Conservation (phyloP, 64 coral and sea anemone genomes). For the Stylophora pistillata region DNA sequence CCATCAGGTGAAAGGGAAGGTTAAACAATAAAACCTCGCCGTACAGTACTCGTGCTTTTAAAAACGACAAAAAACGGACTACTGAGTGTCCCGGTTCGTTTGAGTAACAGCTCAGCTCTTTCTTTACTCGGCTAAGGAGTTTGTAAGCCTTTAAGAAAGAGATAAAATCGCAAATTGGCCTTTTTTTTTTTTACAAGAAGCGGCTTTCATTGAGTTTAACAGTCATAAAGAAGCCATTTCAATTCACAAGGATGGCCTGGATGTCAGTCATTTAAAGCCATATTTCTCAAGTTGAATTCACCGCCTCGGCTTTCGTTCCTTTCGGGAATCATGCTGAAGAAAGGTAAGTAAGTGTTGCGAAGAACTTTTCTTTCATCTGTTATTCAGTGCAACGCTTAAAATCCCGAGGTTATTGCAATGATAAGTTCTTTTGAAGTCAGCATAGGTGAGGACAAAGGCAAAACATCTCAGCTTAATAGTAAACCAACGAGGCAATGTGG, state of each 20-base stretch:
- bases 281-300: neutral
- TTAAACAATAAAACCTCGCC: slow-evolving; percentile 27
- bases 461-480: neutral
- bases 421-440: neutral
- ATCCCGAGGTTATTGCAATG: neutral
- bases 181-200: neutral
- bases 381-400: neutral
- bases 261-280: slow-evolving; percentile 19
- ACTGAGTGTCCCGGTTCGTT: neutral
- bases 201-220: too few relatives aligned
- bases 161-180: neutral
- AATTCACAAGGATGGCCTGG: neutral
- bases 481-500: neutral
- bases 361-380: neutral
- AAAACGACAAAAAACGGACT: neutral
- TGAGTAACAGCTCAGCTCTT: neutral
- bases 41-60: neutral
- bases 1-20: slow-evolving; percentile 1
- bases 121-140: neutral
- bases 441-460: neutral
- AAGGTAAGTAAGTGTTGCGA: neutral
- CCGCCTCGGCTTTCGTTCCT: neutral
- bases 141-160: neutral
- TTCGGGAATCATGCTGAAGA: neutral
- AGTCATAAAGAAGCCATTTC: neutral